Evolutionary conservation across 2,797 vertebrate genomes (phyloP).

Genomic region (Phrynocephalus vlangalii): DNA sequence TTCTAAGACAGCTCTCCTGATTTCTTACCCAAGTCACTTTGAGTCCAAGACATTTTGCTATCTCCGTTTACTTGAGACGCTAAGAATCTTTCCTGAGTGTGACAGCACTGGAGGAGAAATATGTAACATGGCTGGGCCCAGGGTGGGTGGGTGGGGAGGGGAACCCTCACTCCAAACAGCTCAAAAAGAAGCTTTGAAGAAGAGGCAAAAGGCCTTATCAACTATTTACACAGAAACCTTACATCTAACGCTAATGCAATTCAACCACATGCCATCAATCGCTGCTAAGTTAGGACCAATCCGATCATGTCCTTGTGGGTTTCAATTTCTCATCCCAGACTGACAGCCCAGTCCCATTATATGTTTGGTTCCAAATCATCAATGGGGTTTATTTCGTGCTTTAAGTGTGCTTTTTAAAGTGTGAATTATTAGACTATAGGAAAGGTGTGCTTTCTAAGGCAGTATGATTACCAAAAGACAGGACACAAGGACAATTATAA

Average conservation of each 20-base stretch:
- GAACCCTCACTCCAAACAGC: background rate
- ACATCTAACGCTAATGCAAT: background rate
- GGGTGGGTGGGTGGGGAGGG: no score
- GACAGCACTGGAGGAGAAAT: background rate
- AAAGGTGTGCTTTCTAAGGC: background rate
- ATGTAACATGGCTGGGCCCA: no score
- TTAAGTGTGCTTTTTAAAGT: background rate
- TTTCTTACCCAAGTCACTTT: background rate
- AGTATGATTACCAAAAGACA: background rate
- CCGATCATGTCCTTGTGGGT: no score
- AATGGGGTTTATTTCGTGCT: background rate
- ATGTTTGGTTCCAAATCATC: background rate
- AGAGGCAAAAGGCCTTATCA: background rate
- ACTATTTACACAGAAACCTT: background rate
- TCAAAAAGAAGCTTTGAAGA: background rate
- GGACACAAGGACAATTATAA: no score
- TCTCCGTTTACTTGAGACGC: background rate
- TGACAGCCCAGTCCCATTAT: background rate
- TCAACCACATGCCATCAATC: background rate
- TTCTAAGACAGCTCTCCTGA: background rate
- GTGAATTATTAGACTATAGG: background rate
- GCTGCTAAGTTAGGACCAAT: background rate
- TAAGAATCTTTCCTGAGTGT: background rate
- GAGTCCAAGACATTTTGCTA: background rate
- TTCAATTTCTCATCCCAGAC: background rate